phyloP scores from a whole-genome alignment of 2,113 vertebrate genomes.

The Erpornis zantholeuca region DNA sequence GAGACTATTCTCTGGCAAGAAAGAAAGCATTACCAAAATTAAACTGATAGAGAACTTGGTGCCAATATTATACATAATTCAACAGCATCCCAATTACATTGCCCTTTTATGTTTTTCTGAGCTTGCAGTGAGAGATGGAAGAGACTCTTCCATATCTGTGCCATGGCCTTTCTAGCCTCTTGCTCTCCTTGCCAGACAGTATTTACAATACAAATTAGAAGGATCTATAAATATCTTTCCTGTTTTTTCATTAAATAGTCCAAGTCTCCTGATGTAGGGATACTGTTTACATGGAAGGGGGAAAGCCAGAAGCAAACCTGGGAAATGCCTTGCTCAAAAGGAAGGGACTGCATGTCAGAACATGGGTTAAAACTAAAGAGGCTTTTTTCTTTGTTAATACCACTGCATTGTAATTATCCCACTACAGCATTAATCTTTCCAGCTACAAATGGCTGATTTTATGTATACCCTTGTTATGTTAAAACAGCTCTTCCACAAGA shows the following conservation, averaged over 20 bases:
- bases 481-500: background rate
- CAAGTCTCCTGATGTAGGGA: background rate
- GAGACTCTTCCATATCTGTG: background rate
- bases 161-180: background rate
- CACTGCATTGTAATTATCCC: background rate
- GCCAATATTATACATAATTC: constrained; percentile 28
- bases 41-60: background rate
- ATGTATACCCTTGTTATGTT: background rate
- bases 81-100: background rate
- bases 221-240: background rate
- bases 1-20: constrained; percentile 11
- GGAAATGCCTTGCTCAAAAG: background rate
- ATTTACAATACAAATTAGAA: background rate
- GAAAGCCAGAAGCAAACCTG: background rate
- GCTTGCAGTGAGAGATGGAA: background rate
- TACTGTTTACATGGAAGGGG: background rate
- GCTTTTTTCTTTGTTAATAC: background rate
- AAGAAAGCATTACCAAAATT: constrained; percentile 19
- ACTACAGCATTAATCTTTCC: background rate
- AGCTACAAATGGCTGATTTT: background rate
- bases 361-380: background rate
- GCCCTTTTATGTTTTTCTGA: background rate
- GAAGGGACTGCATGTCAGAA: background rate
- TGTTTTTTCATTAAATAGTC: background rate
- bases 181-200: background rate